phyloP scores from a whole-genome alignment of 1,140 invertebrate genomes.

The Drosophila pectinifera region DNA sequence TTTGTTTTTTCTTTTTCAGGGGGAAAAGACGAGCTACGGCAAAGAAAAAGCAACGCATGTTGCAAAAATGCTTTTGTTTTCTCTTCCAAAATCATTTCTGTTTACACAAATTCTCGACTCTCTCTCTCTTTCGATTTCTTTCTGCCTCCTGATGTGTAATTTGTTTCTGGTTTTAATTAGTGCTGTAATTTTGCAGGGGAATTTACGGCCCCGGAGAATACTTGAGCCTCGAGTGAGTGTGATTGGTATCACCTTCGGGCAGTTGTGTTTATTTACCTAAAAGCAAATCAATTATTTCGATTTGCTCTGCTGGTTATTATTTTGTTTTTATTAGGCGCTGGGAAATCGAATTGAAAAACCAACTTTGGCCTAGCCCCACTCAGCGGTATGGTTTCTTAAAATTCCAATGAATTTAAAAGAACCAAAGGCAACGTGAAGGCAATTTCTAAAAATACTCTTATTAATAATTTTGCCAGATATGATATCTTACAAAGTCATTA shows the following conservation, averaged over 20 bases:
- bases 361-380: slow-evolving; percentile 13
- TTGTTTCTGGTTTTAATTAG: slow-evolving; percentile 44
- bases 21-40: not conserved
- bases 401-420: not conserved
- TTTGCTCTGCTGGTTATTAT: slow-evolving; percentile 13
- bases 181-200: slow-evolving; percentile 21
- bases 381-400: not conserved
- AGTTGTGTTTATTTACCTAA: slow-evolving; percentile 42
- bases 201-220: slow-evolving; percentile 27
- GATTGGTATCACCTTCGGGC: slow-evolving; percentile 43
- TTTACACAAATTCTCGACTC: slow-evolving; percentile 16
- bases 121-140: not conserved
- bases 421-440: not conserved
- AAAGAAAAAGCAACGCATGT: slow-evolving; percentile 21
- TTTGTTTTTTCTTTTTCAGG: not conserved
- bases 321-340: slow-evolving; percentile 26
- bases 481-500: too few relatives aligned
- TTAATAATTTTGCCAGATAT: not conserved
- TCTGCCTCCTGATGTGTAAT: slow-evolving; percentile 21
- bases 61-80: slow-evolving; percentile 37
- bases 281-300: slow-evolving; percentile 51
- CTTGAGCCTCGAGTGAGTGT: slow-evolving; percentile 10
- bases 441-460: not conserved
- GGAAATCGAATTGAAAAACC: slow-evolving; percentile 20
- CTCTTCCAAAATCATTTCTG: slow-evolving; percentile 32